Percentiles rank a stretch among this genome's conserved stretches.
phyloP scores from a whole-genome alignment of 2,888 invertebrate genomes.

The Sacculina carcini region DNA sequence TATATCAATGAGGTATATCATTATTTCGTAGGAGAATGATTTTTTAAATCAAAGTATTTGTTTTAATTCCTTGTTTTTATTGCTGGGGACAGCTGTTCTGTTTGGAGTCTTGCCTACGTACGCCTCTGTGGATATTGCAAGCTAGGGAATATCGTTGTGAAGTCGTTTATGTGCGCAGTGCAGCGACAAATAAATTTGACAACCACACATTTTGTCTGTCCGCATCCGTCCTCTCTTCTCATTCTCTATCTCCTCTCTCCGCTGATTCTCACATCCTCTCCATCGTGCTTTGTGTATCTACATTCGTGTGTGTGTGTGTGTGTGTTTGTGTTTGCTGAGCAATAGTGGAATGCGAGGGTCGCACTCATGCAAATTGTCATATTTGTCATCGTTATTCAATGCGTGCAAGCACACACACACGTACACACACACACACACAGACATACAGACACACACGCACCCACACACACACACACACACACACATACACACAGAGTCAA shows the following conservation, averaged over 20 bases:
- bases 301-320: background rate
- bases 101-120: background rate
- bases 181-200: background rate
- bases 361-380: too few relatives aligned
- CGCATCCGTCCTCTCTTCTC: too few relatives aligned
- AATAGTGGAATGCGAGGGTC: too few relatives aligned
- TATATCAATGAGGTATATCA: too few relatives aligned
- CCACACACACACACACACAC: background rate
- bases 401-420: background rate
- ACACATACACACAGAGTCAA: background rate
- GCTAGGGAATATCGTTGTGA: background rate
- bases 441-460: background rate
- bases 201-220: background rate
- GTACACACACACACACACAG: background rate
- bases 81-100: too few relatives aligned
- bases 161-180: background rate
- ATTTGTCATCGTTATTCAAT: background rate
- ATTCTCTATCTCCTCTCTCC: too few relatives aligned
- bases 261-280: too few relatives aligned
- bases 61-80: too few relatives aligned
- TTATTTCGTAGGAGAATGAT: too few relatives aligned
- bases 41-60: too few relatives aligned
- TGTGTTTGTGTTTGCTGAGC: background rate
- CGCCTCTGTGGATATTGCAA: background rate
- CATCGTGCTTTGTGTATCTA: background rate